Evolutionary conservation across 2,888 invertebrate genomes (phyloP), one percentile per base, ranked within the genome.

Genomic region (Spicauda simplicius): DNA sequence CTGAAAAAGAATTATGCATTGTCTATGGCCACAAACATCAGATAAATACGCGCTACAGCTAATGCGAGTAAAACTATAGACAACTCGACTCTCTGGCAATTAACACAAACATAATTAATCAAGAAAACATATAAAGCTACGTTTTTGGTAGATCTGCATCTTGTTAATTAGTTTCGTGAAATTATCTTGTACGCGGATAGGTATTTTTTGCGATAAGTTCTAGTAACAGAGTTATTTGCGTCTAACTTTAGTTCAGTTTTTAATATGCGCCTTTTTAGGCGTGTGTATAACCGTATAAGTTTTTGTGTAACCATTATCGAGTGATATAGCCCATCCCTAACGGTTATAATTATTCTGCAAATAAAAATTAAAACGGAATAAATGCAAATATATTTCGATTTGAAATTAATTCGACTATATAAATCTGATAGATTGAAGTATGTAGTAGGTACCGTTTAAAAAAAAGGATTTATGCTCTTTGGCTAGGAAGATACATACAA

Each of bases 31-130:
- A 48, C 16, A 48, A 48, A 16, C 16, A 48, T 16, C n/a, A 16
- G n/a, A 48, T 48, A 48, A 14, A 48, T 16, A 4, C 48, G n/a
- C n/a, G 8, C 16, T 16, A 48, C 16, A 48, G 48, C 4, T 48
- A 48, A 14, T 45, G 5, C n/a, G 16, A 48, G 48, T 16, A 48
- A 48, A 48, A 48, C 48, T 48, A n/a, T 48, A 48, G 48, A 16
- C 16, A 48, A 7, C 16, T 5, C 25, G 25, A 48, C 8, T 16
- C 16, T 5, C 5, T 3, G 41, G 59, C 59, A 59, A 48, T 59
- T 59, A 59, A 48, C 58, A 25, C 58, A 20, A 48, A 30, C 59
- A 59, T 59, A 59, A 59, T 59, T 58, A 48, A 58, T 58, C 59
- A 59, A 50, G 59, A 50, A 59, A 59, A 59, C 48, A 59, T 30